phyloP scores from a whole-genome alignment of 2,888 invertebrate species.

The Hyppa rectilinea region DNA sequence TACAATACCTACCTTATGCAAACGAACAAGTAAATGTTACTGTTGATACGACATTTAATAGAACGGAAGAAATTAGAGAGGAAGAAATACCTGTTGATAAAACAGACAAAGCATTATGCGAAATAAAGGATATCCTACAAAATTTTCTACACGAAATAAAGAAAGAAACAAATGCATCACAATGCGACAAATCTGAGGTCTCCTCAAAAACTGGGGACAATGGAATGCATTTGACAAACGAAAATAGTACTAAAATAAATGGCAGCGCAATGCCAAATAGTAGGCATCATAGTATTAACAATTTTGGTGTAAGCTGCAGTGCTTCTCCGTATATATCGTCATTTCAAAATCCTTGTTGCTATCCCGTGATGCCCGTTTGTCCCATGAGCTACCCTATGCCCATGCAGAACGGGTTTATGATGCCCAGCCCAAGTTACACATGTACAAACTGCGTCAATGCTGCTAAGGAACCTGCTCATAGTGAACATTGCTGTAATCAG shows the following conservation, averaged over 20 bases:
- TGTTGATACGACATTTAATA: conserved; percentile 74
- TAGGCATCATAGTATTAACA: conserved; percentile 72
- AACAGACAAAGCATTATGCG: conserved; percentile 84
- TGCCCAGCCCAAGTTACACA: conserved; percentile 79
- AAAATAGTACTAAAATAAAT: conserved; percentile 60
- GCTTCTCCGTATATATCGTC: conserved; percentile 69
- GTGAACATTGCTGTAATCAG: conserved; percentile 64
- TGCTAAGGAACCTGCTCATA: conserved; percentile 68
- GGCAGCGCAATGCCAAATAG: conserved; percentile 66
- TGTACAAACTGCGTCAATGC: conserved; percentile 75
- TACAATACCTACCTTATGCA: conserved; percentile 66
- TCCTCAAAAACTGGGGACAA: conserved; percentile 65
- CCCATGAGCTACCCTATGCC: conserved; percentile 76
- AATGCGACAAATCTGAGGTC: conserved; percentile 74
- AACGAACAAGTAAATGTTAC: conserved; percentile 68
- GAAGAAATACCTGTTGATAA: conserved; percentile 72
- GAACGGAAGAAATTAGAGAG: conserved; percentile 71
- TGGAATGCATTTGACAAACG: conserved; percentile 57
- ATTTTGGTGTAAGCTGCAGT: conserved; percentile 49
- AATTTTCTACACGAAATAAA: conserved; percentile 85
- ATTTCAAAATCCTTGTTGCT: conserved; percentile 81
- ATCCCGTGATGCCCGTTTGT: conserved; percentile 82
- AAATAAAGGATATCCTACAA: conserved; percentile 86
- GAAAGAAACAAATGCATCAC: conserved; percentile 76
- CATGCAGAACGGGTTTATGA: conserved; percentile 77